Evolutionary conservation across 2,797 vertebrate species (phyloP).

Genomic region (Champsocephalus gunnari): DNA sequence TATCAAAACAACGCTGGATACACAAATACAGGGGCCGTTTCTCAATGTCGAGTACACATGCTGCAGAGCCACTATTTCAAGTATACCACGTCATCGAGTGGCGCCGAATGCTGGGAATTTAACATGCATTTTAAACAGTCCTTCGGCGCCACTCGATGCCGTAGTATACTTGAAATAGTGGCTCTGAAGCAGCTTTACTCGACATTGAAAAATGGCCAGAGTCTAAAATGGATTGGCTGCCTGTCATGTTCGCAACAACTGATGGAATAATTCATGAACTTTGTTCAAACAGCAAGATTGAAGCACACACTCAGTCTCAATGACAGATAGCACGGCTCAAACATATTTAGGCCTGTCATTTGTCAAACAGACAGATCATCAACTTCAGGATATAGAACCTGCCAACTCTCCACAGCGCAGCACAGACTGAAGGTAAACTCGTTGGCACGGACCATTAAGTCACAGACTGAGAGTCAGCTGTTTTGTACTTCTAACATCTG

Average conservation of each 20-base stretch:
- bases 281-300: conserved; percentile 1
- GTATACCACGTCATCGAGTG: too few relatives aligned
- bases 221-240: not conserved
- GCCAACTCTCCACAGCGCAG: conserved; percentile 22
- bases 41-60: too few relatives aligned
- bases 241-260: conserved; percentile 1
- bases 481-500: conserved; percentile 44
- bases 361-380: conserved; percentile 28
- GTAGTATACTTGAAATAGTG: too few relatives aligned
- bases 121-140: too few relatives aligned
- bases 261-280: not conserved
- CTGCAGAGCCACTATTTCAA: too few relatives aligned
- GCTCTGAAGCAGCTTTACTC: too few relatives aligned
- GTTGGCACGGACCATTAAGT: conserved; percentile 16
- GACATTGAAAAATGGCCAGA: too few relatives aligned
- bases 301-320: not conserved
- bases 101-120: too few relatives aligned
- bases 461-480: conserved; percentile 41
- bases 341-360: conserved; percentile 14
- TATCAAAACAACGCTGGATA: not conserved
- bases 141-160: too few relatives aligned
- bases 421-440: conserved; percentile 29
- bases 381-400: conserved; percentile 24
- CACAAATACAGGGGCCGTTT: not conserved
- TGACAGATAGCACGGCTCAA: conserved; percentile 19